These are phyloP conservation scores for Flabesymbios commensalis DNA, from an alignment of 2,888 invertebrate genomes.

Conservation along the genomic window DNA sequence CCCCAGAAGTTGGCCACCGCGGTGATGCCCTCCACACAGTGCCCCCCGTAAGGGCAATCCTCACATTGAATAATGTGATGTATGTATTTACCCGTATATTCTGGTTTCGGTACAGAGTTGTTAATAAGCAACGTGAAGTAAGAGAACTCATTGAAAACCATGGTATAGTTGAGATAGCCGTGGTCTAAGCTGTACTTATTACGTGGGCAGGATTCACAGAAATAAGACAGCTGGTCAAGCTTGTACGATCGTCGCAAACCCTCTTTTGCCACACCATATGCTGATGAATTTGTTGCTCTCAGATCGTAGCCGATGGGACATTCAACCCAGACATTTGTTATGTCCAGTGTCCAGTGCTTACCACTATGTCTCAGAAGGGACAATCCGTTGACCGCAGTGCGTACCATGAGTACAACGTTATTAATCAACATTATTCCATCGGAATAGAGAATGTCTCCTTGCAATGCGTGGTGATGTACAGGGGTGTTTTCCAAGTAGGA, in stretches of 20 bases:
- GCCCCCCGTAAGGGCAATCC: conserved; percentile 37
- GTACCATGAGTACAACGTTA: conserved; percentile 18
- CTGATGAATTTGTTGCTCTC: conserved; percentile 34
- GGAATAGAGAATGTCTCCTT: conserved; percentile 38
- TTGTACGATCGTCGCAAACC: conserved; percentile 28
- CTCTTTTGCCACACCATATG: conserved; percentile 27
- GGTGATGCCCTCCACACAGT: conserved; percentile 34
- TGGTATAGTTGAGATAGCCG: conserved; percentile 37
- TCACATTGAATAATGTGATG: conserved; percentile 34
- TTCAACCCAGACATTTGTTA: conserved; percentile 35
- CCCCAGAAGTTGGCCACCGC: conserved; percentile 39
- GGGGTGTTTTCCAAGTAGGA: conserved; percentile 27
- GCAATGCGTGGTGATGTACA: conserved; percentile 27
- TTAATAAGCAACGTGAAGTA: conserved; percentile 36
- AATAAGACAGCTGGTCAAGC: conserved; percentile 35
- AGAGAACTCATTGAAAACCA: conserved; percentile 25
- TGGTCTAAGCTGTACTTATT: conserved; percentile 37
- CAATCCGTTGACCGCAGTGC: conserved; percentile 26
- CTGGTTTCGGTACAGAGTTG: conserved; percentile 26
- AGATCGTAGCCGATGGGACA: conserved; percentile 34
- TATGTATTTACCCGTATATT: conserved; percentile 31
- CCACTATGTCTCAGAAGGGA: conserved; percentile 35
- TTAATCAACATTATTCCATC: conserved; percentile 30
- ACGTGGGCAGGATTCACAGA: conserved; percentile 36
- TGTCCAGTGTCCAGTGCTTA: conserved; percentile 34